These are phyloP conservation scores for Eurystomus gularis DNA, from an alignment of 2,113 vertebrate species.

Conservation along the genomic window DNA sequence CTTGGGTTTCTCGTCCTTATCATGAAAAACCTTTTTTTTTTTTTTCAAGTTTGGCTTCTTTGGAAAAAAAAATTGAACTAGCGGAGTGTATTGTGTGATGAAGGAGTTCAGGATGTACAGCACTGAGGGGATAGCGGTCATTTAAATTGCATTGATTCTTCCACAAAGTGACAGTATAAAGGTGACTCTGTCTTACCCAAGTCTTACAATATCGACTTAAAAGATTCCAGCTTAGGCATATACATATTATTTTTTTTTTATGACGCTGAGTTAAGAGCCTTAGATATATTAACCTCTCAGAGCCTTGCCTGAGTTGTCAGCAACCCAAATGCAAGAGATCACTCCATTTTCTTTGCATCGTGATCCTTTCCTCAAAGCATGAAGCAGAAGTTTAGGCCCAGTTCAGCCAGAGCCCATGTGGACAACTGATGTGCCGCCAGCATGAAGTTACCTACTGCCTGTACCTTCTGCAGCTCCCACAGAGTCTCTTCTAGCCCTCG, in stretches of 20 bases:
- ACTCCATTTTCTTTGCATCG: background rate
- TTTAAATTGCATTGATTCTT: constrained; percentile 25
- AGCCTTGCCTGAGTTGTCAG: background rate
- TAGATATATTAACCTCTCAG: background rate
- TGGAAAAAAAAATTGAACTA: background rate
- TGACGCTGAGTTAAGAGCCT: background rate
- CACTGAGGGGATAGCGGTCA: background rate
- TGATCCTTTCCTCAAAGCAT: background rate
- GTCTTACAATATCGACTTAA: background rate
- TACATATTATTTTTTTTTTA: no score
- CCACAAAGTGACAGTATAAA: background rate
- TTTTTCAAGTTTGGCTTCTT: background rate
- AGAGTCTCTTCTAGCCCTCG: background rate
- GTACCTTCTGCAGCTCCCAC: background rate
- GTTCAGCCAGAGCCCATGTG: fast-evolving
- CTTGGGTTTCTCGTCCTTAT: constrained; percentile 20
- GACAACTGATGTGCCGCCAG: background rate
- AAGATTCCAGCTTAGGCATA: background rate
- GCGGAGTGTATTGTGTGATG: background rate
- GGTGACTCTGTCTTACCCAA: background rate
- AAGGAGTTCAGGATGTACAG: background rate
- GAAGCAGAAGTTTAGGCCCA: background rate
- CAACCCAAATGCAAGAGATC: background rate
- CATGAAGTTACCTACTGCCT: background rate
- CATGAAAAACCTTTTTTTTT: background rate